Evolutionary conservation across 1,140 invertebrate species (phyloP), one percentile per base, ranked within the genome.

Genomic region (Lepidurus apus): DNA sequence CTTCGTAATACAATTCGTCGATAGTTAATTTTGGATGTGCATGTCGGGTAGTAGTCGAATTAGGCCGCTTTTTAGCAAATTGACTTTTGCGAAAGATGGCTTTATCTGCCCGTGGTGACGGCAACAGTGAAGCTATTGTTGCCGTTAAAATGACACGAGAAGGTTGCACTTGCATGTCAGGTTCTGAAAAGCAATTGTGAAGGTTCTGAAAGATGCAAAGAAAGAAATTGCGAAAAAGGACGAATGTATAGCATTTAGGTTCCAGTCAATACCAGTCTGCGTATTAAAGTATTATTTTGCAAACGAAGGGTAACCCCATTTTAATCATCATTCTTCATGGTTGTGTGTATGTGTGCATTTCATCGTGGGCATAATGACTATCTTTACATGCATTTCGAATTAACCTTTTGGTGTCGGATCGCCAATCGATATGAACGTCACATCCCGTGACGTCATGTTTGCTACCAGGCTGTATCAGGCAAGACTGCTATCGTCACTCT

Each of bases 401-500:
- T 65, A 65, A 65, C 21, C 21, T 21, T 21, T 7, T 65, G 8
- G 53, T 65, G 7, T 65, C 17, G n/a, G 13, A 65, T 13, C 21
- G 53, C 21, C 34, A 65, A 21, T 65, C 53, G 53, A 65, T 65
- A 65, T 17, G 53, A 17, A 65, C 53, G 53, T 65, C 53, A 65
- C 53, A 65, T 65, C 53, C 53, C 1, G 8, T 65, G 53, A 65
- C 53, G 53, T 65, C 53, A 65, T 65, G 53, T 65, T 65, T 65
- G 53, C 53, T 65, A 65, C 53, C 53, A 65, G 53, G 53, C 53
- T 65, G 53, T 65, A 65, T 65, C 53, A 65, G 53, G 53, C 53
- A 65, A 65, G 53, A 65, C 17, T 65, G 34, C 8, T 65, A 65
- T 65, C 53, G 53, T 65, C 53, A 65, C 53, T 65, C 53, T 65